These are phyloP conservation scores for Molothrus aeneus DNA, from an alignment of 2,797 vertebrate species.

Conservation along the genomic window DNA sequence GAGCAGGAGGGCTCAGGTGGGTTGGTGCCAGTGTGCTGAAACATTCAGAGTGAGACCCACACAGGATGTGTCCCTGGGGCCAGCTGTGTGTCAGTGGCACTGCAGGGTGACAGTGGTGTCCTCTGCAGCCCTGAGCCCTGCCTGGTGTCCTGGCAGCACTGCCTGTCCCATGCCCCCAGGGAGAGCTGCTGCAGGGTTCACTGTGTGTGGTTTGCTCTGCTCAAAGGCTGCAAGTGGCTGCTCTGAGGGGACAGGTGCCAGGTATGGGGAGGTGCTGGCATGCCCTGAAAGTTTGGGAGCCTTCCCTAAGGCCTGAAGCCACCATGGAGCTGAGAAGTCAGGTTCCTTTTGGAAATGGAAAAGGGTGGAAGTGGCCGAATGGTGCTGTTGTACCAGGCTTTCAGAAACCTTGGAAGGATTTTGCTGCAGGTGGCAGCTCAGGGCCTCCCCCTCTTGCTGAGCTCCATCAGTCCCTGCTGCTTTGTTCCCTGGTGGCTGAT, in stretches of 20 bases:
- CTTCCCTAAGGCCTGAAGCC: not conserved
- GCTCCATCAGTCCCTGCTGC: not conserved
- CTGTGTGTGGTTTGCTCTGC: not conserved
- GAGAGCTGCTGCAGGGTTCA: not conserved
- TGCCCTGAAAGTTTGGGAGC: not conserved
- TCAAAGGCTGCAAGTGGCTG: not conserved
- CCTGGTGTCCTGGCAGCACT: not conserved
- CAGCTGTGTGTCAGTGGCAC: not conserved
- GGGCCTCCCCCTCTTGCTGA: not conserved
- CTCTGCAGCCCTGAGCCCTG: not conserved
- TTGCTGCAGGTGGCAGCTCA: not conserved
- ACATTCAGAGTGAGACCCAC: not conserved
- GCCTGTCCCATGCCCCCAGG: fast-evolving
- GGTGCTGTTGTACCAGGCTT: not conserved
- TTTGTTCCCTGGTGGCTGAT: fast-evolving
- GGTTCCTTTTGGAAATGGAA: not conserved
- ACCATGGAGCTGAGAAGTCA: fast-evolving
- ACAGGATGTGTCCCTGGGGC: too few species aligned
- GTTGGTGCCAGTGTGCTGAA: fast-evolving
- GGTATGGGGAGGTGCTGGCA: not conserved
- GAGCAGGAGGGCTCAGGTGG: too few species aligned
- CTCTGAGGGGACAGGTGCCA: not conserved
- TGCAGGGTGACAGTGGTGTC: not conserved
- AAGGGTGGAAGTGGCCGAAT: not conserved
- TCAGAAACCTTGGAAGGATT: not conserved